Conservation (phyloP, 2,797 vertebrate species). For the Falco rusticolus region DNA sequence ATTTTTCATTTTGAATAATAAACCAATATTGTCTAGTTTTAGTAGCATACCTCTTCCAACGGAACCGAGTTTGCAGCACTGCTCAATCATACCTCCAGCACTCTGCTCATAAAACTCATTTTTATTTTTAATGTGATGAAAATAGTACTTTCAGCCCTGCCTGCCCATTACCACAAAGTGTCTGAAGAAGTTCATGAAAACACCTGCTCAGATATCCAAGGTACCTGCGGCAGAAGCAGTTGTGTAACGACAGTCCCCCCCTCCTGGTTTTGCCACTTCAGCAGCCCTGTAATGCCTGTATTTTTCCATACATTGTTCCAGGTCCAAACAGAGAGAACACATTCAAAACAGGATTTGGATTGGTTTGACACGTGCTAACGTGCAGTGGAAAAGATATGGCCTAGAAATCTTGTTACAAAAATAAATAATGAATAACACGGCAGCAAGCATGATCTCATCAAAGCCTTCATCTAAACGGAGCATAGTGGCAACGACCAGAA, state of each 20-base stretch:
- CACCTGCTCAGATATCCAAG: neutral
- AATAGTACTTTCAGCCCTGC: neutral
- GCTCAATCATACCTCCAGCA: neutral
- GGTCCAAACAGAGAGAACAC: neutral
- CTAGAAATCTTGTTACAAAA: constrained; percentile 43
- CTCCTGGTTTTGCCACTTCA: neutral
- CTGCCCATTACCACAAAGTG: neutral
- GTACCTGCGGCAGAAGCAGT: neutral
- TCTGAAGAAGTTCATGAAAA: neutral
- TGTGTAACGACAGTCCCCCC: neutral
- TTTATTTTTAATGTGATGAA: neutral
- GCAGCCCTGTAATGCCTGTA: neutral
- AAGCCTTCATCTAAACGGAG: constrained; percentile 40
- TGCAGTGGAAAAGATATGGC: neutral
- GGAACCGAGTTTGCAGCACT: neutral
- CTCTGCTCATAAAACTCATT: neutral
- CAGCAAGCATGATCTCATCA: constrained; percentile 57
- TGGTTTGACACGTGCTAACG: constrained; percentile 20
- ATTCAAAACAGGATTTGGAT: constrained; percentile 11
- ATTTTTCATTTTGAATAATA: neutral
- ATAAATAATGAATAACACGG: constrained; percentile 32
- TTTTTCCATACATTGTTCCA: neutral
- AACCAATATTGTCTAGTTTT: neutral
- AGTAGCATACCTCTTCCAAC: neutral
- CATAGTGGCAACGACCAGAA: constrained; percentile 46